Conservation (phyloP, 2,797 vertebrate genomes). For the Knipowitschia caucasica region DNA sequence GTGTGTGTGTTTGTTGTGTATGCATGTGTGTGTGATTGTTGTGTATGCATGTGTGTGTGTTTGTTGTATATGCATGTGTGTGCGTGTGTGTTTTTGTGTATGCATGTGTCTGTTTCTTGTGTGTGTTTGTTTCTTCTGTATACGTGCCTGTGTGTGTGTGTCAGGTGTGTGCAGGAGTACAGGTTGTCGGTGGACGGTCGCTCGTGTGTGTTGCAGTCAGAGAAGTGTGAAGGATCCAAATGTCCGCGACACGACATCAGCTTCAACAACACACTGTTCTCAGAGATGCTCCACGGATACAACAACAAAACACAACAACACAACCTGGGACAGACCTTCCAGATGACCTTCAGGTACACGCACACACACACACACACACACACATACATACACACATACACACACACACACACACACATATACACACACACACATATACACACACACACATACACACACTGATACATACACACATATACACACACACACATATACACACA, state of each 20-base stretch:
- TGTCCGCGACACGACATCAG: conserved; percentile 84
- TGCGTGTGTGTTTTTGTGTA: too few relatives aligned
- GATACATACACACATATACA: too few relatives aligned
- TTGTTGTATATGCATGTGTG: too few relatives aligned
- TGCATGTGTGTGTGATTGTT: too few relatives aligned
- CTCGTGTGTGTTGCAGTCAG: conserved; percentile 89
- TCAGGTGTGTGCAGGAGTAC: conserved; percentile 96
- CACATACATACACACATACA: not conserved
- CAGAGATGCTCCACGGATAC: conserved; percentile 96
- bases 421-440: too few relatives aligned
- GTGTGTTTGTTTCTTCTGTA: too few relatives aligned
- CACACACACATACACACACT: too few relatives aligned
- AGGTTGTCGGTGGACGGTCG: conserved; percentile 90
- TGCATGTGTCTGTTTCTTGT: too few relatives aligned
- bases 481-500: too few relatives aligned
- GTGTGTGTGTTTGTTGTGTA: too few relatives aligned
- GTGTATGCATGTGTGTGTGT: too few relatives aligned
- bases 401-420: too few relatives aligned
- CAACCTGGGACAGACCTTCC: conserved; percentile 95
- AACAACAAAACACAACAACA: conserved; percentile 93
- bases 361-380: conserved; percentile 30
- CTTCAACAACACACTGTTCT: conserved; percentile 95
- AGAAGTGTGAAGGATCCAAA: conserved; percentile 90
- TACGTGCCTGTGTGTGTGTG: conserved; percentile 29
- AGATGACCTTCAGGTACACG: conserved; percentile 99